Evolutionary conservation across 2,113 vertebrate species (phyloP), one percentile per base, ranked within the genome.

Genomic region (Tyto alba): DNA sequence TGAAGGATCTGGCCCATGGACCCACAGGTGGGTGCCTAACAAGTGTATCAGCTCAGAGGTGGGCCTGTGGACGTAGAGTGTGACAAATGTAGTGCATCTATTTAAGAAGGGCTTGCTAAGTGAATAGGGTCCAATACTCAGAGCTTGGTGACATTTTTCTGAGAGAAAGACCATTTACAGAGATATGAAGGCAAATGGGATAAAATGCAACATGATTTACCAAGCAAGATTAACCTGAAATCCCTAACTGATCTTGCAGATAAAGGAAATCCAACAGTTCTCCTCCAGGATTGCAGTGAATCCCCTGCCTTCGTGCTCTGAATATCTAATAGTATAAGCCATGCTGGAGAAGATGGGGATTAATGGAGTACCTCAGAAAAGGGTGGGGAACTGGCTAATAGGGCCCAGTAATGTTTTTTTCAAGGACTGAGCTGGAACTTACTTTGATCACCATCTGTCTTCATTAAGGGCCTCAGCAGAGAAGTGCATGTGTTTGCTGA

Each of bases 251-350:
- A 94, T 91, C 85, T 93, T 78, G 88, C 41, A 85, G 85, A 94
- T 95, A 89, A 93, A 85, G 66, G 74, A 94, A 94, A 97, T 85
- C 56, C 88, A 88, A 52, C 29, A 68, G 81, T 85, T 89, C 64
- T 77, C 25, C 25, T 78, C 47, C 6, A n/a, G 52, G 90, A 85
- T 89, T 94, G 91, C 30, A 64, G 74, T 68, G 90, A 91, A 93
- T 85, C 38, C 73, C n/a, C 10, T 59, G 52, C 32, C 36, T 72
- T 79, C 11, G 27, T 85, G 88, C 36, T 79, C 57, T 79, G 88
- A 89, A 59, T 94, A 71, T 60, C 29, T 72, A 82, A 78, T 16
- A 43, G 7, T 22, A 10, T 27, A 87, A 85, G 10, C 41, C 2
- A 0, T 43, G 47, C 11, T 82, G 78, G 47, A 91, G n/a, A 87